Conservation (phyloP, 2,113 vertebrate species). For the Caranx ignobilis region DNA sequence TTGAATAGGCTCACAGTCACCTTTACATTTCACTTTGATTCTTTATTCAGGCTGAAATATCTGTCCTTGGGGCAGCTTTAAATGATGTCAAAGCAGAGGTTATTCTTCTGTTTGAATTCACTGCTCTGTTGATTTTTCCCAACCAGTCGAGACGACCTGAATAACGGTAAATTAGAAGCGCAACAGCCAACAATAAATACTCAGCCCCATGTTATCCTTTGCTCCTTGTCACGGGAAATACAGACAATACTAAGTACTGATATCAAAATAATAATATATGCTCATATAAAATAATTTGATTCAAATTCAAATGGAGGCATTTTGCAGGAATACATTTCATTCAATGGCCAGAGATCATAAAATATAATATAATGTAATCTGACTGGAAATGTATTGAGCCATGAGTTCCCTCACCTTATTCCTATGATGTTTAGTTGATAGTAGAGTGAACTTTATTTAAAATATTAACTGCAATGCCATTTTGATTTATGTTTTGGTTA, state of each 20-base stretch:
- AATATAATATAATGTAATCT: not conserved
- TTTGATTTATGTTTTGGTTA: not conserved
- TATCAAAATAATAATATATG: no score
- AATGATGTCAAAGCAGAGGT: slow-evolving; percentile 33
- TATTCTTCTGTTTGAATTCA: slow-evolving; percentile 43
- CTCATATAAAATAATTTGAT: not conserved
- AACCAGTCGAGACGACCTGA: slow-evolving; percentile 1
- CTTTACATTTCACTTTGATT: slow-evolving; percentile 53
- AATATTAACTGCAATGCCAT: not conserved
- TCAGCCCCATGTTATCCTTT: not conserved
- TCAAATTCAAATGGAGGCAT: slow-evolving; percentile 1
- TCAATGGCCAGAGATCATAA: slow-evolving; percentile 14
- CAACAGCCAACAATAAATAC: not conserved
- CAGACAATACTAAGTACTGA: not conserved
- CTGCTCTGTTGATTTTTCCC: slow-evolving; percentile 4
- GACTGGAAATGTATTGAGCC: not conserved
- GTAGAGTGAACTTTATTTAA: not conserved
- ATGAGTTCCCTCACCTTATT: not conserved
- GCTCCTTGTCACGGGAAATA: not conserved
- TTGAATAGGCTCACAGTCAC: slow-evolving; percentile 50
- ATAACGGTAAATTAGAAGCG: slow-evolving; percentile 5
- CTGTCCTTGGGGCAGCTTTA: slow-evolving; percentile 38
- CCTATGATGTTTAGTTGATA: slow-evolving; percentile 2
- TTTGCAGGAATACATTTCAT: slow-evolving; percentile 35
- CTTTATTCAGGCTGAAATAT: slow-evolving; percentile 44